These are phyloP conservation scores for Prinia subflava DNA, from an alignment of 2,113 vertebrate genomes.

Conservation along the genomic window DNA sequence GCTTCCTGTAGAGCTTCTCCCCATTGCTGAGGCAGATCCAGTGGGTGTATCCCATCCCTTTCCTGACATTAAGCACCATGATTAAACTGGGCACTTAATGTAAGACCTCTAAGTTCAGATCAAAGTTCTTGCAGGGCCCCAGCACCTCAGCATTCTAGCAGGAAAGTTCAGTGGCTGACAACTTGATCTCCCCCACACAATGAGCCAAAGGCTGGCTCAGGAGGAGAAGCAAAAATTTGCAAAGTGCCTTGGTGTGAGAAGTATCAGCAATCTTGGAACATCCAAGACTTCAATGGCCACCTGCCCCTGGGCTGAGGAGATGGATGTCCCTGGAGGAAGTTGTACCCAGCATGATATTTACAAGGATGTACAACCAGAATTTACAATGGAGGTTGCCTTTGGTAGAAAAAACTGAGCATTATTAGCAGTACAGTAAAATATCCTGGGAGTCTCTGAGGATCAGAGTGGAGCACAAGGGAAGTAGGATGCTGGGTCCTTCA, in stretches of 20 bases:
- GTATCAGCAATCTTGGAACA: not conserved
- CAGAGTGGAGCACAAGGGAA: not conserved
- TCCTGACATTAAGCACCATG: not conserved
- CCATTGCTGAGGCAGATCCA: fast-evolving
- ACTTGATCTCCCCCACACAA: not conserved
- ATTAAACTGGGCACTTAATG: not conserved
- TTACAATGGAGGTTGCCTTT: not conserved
- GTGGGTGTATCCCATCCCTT: not conserved
- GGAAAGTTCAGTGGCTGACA: not conserved
- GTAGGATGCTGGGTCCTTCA: not conserved
- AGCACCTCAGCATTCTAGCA: not conserved
- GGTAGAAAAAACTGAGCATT: not conserved
- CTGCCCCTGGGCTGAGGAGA: not conserved
- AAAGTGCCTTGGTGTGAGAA: not conserved
- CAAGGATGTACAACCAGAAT: not conserved
- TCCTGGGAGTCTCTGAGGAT: not conserved
- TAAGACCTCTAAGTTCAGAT: not conserved
- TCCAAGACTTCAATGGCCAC: not conserved
- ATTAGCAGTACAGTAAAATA: not conserved
- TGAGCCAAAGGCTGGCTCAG: not conserved
- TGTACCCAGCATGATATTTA: not conserved
- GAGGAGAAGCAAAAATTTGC: not conserved
- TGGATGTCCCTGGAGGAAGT: not conserved
- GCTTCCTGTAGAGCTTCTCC: not conserved
- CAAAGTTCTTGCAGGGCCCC: not conserved